Evolutionary conservation across 2,113 vertebrate species (phyloP), one percentile per base, ranked within the genome.

Genomic region (Sapayoa aenigma): DNA sequence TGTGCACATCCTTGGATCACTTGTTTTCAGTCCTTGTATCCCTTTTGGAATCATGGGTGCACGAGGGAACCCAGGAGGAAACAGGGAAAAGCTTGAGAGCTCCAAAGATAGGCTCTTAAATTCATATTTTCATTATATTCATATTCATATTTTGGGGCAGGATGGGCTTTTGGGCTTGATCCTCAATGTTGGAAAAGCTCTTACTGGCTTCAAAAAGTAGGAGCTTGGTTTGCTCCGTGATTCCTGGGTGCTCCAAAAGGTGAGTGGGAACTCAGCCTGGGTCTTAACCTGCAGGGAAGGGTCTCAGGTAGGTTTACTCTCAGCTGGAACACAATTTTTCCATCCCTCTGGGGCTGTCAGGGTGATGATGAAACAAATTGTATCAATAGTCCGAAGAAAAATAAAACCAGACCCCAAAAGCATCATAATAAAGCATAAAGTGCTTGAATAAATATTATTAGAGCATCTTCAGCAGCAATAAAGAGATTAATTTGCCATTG

Each of bases 381-480:
- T 73, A 89, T 55, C 63, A 71, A 9, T 66, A 59, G 41, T n/a
- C 60, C 17, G 7, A 50, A 27, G 18, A 4, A 9, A 76, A 55
- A 59, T 68, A 44, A 56, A 79, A 6, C 11, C 59, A 73, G 65
- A 42, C 22, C 52, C 47, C 28, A 5, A 60, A 93, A 59, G 44
- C 19, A 93, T 92, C 76, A 90, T 77, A 95, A 84, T 90, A 95
- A 96, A 91, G 80, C 2, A 0, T 69, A 55, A 96, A 96, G 62
- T 41, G 67, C 66, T 56, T 72, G 92, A 95, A 95, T 97, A 97
- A 97, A 97, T 97, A 92, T 85, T 92, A 90, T 94, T 90, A 93
- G 65, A 82, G 69, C 56, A 31, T 94, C 96, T 94, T 97, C 11
- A 3, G 58, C 50, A 53, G 86, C 84, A 90, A 92, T 94, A 92